A percentile compares a stretch with the other conserved stretches of the same genome.
Evolutionary conservation across 2,888 invertebrate species (phyloP).

Genomic region (Choristoneura rosaceana): DNA sequence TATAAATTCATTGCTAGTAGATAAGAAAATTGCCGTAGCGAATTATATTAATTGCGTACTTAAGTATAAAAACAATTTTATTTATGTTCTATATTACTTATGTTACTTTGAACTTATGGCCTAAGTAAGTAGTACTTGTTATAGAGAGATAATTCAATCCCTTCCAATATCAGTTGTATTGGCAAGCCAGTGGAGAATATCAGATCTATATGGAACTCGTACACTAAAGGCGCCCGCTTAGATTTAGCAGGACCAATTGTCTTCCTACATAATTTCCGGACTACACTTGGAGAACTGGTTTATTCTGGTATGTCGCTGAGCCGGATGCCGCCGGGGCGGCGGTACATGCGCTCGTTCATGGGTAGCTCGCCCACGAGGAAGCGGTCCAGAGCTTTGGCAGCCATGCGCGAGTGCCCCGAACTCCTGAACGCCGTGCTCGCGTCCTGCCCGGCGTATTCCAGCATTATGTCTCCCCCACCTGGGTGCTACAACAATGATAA

Average conservation of each 20-base stretch:
- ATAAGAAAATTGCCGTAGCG: constrained; percentile 27
- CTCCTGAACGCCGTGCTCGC: constrained; percentile 93
- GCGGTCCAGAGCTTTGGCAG: constrained; percentile 87
- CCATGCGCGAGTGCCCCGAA: constrained; percentile 90
- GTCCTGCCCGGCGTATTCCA: constrained; percentile 94
- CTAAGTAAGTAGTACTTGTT: constrained; percentile 9
- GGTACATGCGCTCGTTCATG: constrained; percentile 89
- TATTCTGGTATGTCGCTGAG: constrained; percentile 85
- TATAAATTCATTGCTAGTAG: constrained; percentile 28
- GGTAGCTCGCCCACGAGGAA: constrained; percentile 92
- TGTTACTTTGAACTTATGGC: constrained; percentile 29
- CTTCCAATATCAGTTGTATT: neutral
- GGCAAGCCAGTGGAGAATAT: neutral
- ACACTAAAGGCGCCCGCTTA: neutral
- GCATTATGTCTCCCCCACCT: constrained; percentile 92
- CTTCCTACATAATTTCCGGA: neutral
- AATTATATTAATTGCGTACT: constrained; percentile 32
- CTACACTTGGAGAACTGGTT: constrained; percentile 20
- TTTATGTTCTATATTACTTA: constrained; percentile 28
- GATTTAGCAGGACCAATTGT: neutral
- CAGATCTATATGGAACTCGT: neutral
- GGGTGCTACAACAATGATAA: constrained; percentile 88
- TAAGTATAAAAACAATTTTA: constrained; percentile 30
- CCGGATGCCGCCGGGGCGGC: constrained; percentile 85
- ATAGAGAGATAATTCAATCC: neutral